Evolutionary conservation across 1,140 invertebrate species (phyloP).

Genomic region (Papilio glaucus): DNA sequence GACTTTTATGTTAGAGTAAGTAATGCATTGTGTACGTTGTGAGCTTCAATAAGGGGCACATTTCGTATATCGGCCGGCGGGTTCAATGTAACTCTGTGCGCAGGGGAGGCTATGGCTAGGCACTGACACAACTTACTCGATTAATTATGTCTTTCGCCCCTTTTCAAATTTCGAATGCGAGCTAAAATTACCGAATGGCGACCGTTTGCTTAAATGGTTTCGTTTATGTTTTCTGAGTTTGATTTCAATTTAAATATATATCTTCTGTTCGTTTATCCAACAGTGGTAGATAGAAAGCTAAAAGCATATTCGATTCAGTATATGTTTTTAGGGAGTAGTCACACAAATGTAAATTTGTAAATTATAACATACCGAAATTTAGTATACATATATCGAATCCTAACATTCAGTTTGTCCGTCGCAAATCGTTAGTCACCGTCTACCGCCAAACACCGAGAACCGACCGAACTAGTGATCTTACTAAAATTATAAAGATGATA

Average conservation of each 20-base stretch:
- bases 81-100: slow-evolving; percentile 46
- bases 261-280: background rate
- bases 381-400: too few relatives aligned
- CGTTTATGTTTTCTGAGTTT: slow-evolving; percentile 55
- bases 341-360: too few relatives aligned
- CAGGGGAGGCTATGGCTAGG: slow-evolving; percentile 43
- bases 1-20: slow-evolving; percentile 42
- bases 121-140: slow-evolving; percentile 73
- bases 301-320: too few relatives aligned
- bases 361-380: too few relatives aligned
- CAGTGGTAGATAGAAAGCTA: too few relatives aligned
- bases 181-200: slow-evolving; percentile 57
- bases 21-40: slow-evolving; percentile 42
- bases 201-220: slow-evolving; percentile 67
- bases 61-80: slow-evolving; percentile 52
- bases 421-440: too few relatives aligned
- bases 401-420: too few relatives aligned
- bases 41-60: slow-evolving; percentile 60
- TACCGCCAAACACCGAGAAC: too few relatives aligned
- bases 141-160: slow-evolving; percentile 74
- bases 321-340: too few relatives aligned
- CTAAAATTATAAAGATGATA: too few relatives aligned
- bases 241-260: slow-evolving; percentile 40
- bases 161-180: slow-evolving; percentile 60
- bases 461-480: too few relatives aligned